Base-by-base conservation (phyloP, 2,888 invertebrate genomes). In the Macaria liturata region DNA sequence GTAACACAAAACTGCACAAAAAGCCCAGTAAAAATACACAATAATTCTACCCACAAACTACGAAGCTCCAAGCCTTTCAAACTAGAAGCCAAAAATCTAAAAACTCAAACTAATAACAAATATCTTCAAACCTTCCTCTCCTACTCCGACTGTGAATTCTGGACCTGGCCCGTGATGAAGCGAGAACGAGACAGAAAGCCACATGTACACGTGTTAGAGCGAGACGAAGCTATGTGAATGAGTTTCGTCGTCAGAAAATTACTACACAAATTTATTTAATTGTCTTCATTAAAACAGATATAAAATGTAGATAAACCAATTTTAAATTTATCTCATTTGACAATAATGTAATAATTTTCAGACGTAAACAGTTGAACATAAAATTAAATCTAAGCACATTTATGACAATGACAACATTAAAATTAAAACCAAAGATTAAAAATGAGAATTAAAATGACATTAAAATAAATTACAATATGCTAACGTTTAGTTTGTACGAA, bases 121-220 rank as follows among this genome's bases (percentile, higher is more conserved):
- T 76, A 75, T 67, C 68, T 69, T 83, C 91, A 84, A 91, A 91
- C 91, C 91, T 91, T 91, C 87, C 91, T 86, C 88, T 85, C 79
- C 89, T 89, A 91, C 80, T 82, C 80, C 89, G 84, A 79, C 75
- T 81, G 87, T 91, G 91, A 73, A 88, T 88, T 83, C 91, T 75
- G 80, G 90, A 88, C 82, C 91, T 91, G 86, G 64, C 80, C 74
- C 72, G 75, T 72, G 78, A 68, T 75, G 82, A 85, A 84, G 87
- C 83, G 88, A 79, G 80, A 79, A 83, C 85, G 86, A 88, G 89
- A 91, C 88, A 88, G 83, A 88, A 90, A 91, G 91, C 90, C 78
- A 91, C 90, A 86, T 86, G 83, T 91, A 90, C 88, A 90, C 66
- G 84, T 83, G 91, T 91, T 91, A 91, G 88, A 87, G 90, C 89